Conservation (phyloP, 1,140 invertebrate genomes). For the Saccostrea glomerata region DNA sequence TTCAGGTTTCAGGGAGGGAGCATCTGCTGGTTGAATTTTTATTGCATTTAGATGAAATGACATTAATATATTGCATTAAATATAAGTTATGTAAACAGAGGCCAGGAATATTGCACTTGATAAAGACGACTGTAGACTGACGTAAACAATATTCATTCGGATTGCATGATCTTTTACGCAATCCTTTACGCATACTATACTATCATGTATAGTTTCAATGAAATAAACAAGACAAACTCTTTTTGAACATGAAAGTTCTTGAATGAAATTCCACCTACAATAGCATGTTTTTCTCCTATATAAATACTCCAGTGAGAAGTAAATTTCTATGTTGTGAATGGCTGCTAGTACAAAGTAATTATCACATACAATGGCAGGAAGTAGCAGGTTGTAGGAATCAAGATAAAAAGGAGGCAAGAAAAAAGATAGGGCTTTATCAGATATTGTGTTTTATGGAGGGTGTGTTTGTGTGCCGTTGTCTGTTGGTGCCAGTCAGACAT, state of each 20-base stretch:
- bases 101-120: not conserved
- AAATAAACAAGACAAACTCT: too few relatives aligned
- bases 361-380: conserved; percentile 30
- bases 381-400: conserved; percentile 17
- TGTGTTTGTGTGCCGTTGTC: conserved; percentile 5
- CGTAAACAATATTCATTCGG: not conserved
- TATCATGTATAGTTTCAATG: not conserved
- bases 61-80: conserved; percentile 25
- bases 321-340: not conserved
- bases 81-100: not conserved
- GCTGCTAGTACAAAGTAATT: conserved; percentile 4
- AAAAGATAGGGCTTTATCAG: conserved; percentile 24
- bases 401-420: not conserved
- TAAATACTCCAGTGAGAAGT: not conserved
- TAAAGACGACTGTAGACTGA: not conserved
- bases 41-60: not conserved
- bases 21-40: not conserved
- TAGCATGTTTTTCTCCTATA: not conserved
- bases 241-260: not conserved
- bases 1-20: conserved; percentile 26
- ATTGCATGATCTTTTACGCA: not conserved
- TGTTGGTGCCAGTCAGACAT: conserved; percentile 23
- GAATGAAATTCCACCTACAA: not conserved
- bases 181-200: not conserved
- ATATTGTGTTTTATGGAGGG: conserved; percentile 28